A percentile compares a stretch with the other conserved stretches of the same genome.
phyloP scores from a whole-genome alignment of 2,797 vertebrate species.

The Arrhamphus sclerolepis region DNA sequence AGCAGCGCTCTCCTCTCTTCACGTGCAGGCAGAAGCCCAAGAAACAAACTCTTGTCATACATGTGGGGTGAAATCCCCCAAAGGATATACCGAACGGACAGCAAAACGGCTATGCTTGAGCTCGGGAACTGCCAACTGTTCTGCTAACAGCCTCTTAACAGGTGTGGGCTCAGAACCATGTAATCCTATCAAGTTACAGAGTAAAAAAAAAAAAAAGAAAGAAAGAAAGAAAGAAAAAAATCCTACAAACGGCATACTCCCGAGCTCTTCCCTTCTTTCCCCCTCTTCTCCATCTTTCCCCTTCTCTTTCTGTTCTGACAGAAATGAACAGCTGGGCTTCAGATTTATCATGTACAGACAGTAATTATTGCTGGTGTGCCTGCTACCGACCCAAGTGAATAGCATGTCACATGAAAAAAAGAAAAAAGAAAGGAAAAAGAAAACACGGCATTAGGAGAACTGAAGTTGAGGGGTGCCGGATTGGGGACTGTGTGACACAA shows the following conservation, averaged over 20 bases:
- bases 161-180: conserved; percentile 84
- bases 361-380: conserved; percentile 88
- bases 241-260: conserved; percentile 79
- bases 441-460: conserved; percentile 32
- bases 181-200: conserved; percentile 87
- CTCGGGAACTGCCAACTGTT: conserved; percentile 82
- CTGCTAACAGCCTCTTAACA: conserved; percentile 87
- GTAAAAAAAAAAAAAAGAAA: conserved; percentile 71
- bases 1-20: conserved; percentile 38
- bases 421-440: conserved; percentile 14
- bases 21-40: conserved; percentile 44
- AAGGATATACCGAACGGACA: conserved; percentile 59
- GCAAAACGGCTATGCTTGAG: conserved; percentile 72
- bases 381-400: conserved; percentile 86
- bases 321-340: conserved; percentile 87
- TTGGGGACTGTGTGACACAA: conserved; percentile 43
- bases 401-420: conserved; percentile 81
- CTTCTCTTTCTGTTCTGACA: conserved; percentile 72
- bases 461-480: conserved; percentile 49
- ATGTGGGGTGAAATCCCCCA: conserved; percentile 64
- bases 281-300: conserved; percentile 29
- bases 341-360: conserved; percentile 87
- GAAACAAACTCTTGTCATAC: conserved; percentile 54
- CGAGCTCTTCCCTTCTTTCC: conserved; percentile 38
- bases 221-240: conserved; percentile 54